Percentiles rank a stretch among this genome's conserved stretches.
These are phyloP conservation scores for Cynoglossus semilaevis DNA, from an alignment of 2,113 vertebrate genomes.

Conservation along the genomic window DNA sequence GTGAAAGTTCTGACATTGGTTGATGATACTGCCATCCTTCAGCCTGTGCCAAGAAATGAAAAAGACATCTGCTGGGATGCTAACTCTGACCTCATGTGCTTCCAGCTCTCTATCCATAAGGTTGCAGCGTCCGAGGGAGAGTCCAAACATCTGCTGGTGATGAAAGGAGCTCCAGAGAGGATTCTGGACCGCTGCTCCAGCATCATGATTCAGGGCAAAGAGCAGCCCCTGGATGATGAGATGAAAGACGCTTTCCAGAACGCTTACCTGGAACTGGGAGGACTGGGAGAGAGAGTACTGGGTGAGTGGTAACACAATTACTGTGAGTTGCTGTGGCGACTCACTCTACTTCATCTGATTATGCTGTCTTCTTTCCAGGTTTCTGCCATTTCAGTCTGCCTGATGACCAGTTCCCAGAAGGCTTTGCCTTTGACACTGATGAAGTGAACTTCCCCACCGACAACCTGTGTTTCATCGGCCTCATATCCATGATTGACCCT, in stretches of 20 bases:
- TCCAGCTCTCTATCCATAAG: constrained; percentile 87
- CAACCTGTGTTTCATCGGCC: constrained; percentile 90
- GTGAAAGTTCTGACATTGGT: not conserved
- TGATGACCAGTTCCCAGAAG: constrained; percentile 82
- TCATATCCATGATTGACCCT: constrained; percentile 95
- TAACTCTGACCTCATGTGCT: not conserved
- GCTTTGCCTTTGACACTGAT: constrained; percentile 84
- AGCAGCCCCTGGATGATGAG: constrained; percentile 86
- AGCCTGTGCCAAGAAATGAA: not conserved
- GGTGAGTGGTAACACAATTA: constrained; percentile 63
- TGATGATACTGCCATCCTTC: no score
- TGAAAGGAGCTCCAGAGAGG: constrained; percentile 92
- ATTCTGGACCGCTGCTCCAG: constrained; percentile 90
- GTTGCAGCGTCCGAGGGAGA: constrained; percentile 55
- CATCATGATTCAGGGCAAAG: constrained; percentile 87
- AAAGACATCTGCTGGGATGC: not conserved
- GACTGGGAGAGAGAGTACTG: constrained; percentile 86
- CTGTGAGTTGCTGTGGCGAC: no score
- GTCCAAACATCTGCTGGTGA: constrained; percentile 83
- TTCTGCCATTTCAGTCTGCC: constrained; percentile 86
- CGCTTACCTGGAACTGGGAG: constrained; percentile 89
- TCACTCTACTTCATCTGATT: not conserved
- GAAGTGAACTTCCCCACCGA: constrained; percentile 88
- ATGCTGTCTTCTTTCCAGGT: constrained; percentile 62
- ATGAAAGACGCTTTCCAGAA: constrained; percentile 93